Percentiles rank a stretch among this genome's conserved stretches.
Evolutionary conservation across 37 sponge, comb jelly and placozoan genomes (phyloP).

Genomic region (Axinella damicornis): DNA sequence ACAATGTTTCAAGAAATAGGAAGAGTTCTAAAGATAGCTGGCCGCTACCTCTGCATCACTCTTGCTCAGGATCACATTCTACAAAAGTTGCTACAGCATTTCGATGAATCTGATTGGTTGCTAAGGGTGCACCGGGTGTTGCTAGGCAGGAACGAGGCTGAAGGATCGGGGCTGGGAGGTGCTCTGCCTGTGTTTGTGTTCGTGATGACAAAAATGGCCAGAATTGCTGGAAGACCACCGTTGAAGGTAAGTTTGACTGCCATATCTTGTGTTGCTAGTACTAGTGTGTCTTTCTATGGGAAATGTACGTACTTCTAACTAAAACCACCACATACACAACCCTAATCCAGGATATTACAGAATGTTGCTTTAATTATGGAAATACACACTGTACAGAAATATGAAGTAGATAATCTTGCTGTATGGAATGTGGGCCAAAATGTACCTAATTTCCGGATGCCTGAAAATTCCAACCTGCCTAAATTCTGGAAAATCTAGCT

Average conservation of each 20-base stretch:
- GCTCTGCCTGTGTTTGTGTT: constrained; percentile 90
- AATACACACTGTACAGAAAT: too few species aligned
- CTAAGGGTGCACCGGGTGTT: constrained; percentile 81
- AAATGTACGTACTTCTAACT: too few species aligned
- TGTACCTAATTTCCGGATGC: too few species aligned
- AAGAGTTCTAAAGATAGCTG: constrained; percentile 79
- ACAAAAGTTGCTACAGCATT: constrained; percentile 44
- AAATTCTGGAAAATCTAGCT: too few species aligned
- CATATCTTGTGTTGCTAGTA: too few species aligned
- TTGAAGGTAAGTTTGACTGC: constrained; percentile 76
- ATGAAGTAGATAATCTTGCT: too few species aligned
- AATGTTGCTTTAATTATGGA: too few species aligned
- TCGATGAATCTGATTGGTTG: constrained; percentile 72
- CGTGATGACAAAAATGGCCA: constrained; percentile 84
- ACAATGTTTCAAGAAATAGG: constrained; percentile 72
- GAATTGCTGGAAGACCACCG: constrained; percentile 32
- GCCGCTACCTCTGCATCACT: constrained; percentile 85
- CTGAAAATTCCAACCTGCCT: too few species aligned
- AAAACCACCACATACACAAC: too few species aligned
- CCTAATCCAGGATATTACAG: too few species aligned
- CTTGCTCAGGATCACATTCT: constrained; percentile 82
- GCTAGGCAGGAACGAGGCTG: background rate
- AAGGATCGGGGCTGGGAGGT: constrained; percentile 41
- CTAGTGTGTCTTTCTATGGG: too few species aligned
- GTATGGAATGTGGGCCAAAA: too few species aligned